Evolutionary conservation across 2,797 vertebrate genomes (phyloP), one percentile per base, ranked within the genome.

Genomic region (Clarias platycephalus): DNA sequence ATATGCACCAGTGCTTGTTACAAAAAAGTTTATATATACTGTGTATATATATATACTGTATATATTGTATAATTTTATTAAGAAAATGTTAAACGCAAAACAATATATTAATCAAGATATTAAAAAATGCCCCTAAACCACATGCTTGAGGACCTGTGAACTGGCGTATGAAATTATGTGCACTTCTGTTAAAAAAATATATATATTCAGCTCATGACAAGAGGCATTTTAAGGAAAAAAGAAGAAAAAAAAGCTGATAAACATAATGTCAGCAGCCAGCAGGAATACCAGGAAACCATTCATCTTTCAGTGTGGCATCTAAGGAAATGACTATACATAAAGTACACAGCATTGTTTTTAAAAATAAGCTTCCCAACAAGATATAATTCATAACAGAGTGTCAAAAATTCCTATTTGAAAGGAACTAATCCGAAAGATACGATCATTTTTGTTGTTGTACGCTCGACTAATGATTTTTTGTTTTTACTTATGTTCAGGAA

Each of bases 251-350:
- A 5, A 5, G 68, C 72, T 75, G 15, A 31, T 31, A 31, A 22
- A 31, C 26, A 57, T 75, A 72, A 53, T 53, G 57, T 77, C 10
- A n/a, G 22, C 55, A 77, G n/a, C 5, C 75, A 34, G 55, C 31
- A 58, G 28, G 28, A 60, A 77, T 60, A 37, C 18, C 75, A 77
- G 75, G 75, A 77, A 77, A 77, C 75, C 24, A 20, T 57, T 75
- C 8, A 60, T 24, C 55, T 24, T 60, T 77, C 26, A 60, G 28
- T 31, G 37, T 37, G 75, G 24, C 75, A 60, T 37, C 75, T 60
- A 24, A 60, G 55, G 75, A 60, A 60, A 77, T 60, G 31, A 60
- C 55, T 60, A 26, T 53, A 53, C n/a, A 74, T n/a, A 9, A 7
- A 13, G 8, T 24, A 70, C 34, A n/a, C 18, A 49, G 40, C 15